Percentiles rank a stretch among this genome's conserved stretches.
These are phyloP conservation scores for Heterodera carotae DNA, from an alignment of 1,140 invertebrate genomes.

Conservation along the genomic window DNA sequence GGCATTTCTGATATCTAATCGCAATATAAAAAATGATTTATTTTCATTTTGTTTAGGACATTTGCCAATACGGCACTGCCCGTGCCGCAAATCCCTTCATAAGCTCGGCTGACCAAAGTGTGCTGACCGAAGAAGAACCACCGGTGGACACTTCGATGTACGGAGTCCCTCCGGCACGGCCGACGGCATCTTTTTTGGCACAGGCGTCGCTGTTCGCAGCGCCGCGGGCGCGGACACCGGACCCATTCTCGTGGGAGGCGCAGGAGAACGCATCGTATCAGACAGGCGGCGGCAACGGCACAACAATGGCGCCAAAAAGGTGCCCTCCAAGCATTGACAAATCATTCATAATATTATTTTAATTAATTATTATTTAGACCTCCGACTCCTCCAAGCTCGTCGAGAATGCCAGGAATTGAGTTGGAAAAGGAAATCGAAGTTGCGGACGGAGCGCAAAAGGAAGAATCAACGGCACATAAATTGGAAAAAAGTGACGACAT, in stretches of 20 bases:
- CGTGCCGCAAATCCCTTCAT: neutral
- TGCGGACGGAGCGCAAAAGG: constrained; percentile 1
- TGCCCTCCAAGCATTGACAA: neutral
- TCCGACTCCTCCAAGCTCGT: constrained; percentile 19
- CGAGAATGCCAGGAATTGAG: constrained; percentile 21
- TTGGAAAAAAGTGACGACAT: neutral
- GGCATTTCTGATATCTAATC: neutral
- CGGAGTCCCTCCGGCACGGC: neutral
- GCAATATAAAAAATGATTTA: too few species aligned
- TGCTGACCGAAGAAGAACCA: neutral
- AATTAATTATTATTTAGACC: neutral
- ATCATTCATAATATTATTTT: neutral
- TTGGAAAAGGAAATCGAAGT: neutral
- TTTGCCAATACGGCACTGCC: neutral
- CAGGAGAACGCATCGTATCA: constrained; percentile 51
- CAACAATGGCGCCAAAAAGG: constrained; percentile 13
- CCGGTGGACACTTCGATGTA: constrained; percentile 21
- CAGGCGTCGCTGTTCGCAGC: constrained; percentile 45
- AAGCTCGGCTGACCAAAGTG: neutral
- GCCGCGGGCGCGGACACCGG: constrained; percentile 40
- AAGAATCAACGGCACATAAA: neutral
- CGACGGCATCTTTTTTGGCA: constrained; percentile 2
- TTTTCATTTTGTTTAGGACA: constrained; percentile 1
- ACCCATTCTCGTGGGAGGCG: constrained; percentile 59
- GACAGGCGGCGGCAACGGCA: constrained; percentile 23